Evolutionary conservation across 92 coral and sea anemone species (phyloP).

Genomic region (Muricea muricata): DNA sequence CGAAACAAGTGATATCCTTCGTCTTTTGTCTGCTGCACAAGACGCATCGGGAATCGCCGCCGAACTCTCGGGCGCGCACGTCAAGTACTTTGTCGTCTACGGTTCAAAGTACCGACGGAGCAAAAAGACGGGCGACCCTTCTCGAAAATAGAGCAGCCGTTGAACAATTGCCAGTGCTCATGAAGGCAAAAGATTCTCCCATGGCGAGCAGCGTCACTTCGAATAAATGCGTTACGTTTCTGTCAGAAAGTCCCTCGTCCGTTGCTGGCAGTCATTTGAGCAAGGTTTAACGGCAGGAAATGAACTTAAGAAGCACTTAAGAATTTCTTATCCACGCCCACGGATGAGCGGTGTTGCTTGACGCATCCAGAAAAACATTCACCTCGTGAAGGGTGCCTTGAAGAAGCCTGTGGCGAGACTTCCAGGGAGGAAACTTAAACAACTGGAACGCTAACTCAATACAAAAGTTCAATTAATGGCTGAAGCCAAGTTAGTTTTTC

Average conservation of each 20-base stretch:
- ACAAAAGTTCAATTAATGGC: no score
- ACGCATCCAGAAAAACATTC: no score
- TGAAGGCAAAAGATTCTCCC: neutral
- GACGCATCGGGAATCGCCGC: neutral
- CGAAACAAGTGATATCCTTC: neutral
- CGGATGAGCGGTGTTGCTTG: no score
- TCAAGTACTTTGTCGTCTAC: constrained; percentile 1
- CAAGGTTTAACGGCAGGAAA: neutral
- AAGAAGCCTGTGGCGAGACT: no score
- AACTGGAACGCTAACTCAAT: no score
- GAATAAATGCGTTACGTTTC: neutral
- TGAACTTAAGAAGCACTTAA: no score
- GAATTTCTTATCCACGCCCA: no score
- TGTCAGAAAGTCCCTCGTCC: constrained; percentile 3
- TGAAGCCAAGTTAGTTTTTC: no score
- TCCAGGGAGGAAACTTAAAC: no score
- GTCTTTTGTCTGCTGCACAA: neutral
- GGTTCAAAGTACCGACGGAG: neutral
- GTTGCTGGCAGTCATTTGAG: neutral
- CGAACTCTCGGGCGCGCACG: constrained; percentile 11
- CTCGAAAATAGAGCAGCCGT: neutral
- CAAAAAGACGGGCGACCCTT: neutral
- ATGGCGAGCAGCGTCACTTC: neutral
- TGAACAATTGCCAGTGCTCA: neutral
- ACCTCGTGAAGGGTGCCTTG: no score